Base-by-base conservation (phyloP, 2,888 invertebrate genomes). In the Parascotia fuliginaria region DNA sequence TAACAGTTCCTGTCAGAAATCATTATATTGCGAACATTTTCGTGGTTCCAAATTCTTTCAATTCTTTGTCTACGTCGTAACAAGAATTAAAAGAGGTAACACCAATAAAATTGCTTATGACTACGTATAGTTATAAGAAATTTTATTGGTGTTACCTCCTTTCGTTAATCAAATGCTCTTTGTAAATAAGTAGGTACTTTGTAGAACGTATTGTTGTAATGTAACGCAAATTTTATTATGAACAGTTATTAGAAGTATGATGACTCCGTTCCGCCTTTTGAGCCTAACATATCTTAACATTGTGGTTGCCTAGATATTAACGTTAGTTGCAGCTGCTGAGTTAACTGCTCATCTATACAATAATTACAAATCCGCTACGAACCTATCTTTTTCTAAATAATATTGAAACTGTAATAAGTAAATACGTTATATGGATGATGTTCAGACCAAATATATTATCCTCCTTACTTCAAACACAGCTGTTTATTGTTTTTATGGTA, bases 1-100 rank as follows among this genome's bases (percentile, higher is more conserved):
- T 70, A 65, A 72, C 71, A 68, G 71, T 75, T 60, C 44, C 61
- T 61, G 64, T 60, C 62, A 59, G 33, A 49, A 42, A 56, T 60
- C 46, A 56, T 56, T 56, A 48, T 31, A 48, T 48, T 49, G 13
- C 16, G 11, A 16, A 34, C 48, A 27, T 27, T 38, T 31, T 47
- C 33, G 32, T 39, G 32, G 3, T 40, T n/a, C 14, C 28, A 34
- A 34, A 46, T 45, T 19, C 24, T 24, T 16, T 9, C 33, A 13
- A 13, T 40, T 32, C 13, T 28, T 28, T 34, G 24, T 28, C 3
- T 39, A 28, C 9, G 12, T n/a, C n/a, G n/a, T n/a, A n/a, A n/a
- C n/a, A n/a, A n/a, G n/a, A n/a, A n/a, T n/a, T n/a, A 29, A 46
- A 46, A 19, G 19, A 28, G 46, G 9, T 9, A 34, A 14, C n/a